Evolutionary conservation across 2,888 invertebrate species (phyloP).

Genomic region (Andricus quercusramuli): DNA sequence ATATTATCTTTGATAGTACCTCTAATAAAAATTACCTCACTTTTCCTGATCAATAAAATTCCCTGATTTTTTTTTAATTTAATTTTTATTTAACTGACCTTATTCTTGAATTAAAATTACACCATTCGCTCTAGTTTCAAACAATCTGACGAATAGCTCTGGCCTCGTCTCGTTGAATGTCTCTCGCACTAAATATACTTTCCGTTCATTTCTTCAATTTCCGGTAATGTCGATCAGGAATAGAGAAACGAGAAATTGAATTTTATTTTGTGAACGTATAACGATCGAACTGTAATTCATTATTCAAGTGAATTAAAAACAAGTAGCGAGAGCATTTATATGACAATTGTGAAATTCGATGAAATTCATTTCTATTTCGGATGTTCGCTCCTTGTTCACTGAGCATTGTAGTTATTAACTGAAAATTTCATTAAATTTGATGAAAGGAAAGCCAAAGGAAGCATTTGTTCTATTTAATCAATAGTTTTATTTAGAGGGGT

Average conservation of each 20-base stretch:
- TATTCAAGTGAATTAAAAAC: background rate
- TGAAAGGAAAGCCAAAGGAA: background rate
- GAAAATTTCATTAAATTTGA: background rate
- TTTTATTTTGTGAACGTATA: background rate
- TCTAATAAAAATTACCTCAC: too few species aligned
- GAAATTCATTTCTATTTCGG: background rate
- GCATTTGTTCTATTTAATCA: background rate
- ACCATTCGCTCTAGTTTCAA: background rate
- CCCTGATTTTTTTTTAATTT: too few species aligned
- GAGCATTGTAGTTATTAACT: background rate
- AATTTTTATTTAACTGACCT: too few species aligned
- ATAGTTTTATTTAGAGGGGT: background rate
- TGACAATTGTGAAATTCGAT: background rate
- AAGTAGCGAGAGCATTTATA: background rate
- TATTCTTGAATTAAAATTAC: background rate
- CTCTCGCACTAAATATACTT: background rate
- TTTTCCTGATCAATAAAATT: too few species aligned
- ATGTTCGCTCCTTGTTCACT: background rate
- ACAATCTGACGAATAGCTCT: background rate
- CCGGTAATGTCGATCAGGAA: background rate
- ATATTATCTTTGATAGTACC: too few species aligned
- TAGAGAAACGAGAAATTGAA: background rate
- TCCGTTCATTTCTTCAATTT: background rate
- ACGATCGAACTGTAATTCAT: background rate
- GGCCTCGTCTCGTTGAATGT: background rate